Conservation (phyloP, 2,113 vertebrate genomes). For the Nothocercus nigrocapillus region DNA sequence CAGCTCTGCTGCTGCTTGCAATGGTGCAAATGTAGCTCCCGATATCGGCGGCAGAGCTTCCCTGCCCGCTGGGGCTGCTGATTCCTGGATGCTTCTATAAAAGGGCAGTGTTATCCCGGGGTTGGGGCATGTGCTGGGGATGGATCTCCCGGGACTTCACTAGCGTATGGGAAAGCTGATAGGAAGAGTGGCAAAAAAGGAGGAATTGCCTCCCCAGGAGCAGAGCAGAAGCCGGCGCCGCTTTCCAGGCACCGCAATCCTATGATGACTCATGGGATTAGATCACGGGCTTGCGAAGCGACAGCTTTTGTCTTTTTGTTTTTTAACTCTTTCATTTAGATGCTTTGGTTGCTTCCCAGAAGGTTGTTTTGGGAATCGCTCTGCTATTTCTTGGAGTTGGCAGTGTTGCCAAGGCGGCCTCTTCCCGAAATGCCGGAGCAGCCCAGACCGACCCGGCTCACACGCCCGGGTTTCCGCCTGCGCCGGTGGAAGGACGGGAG, state of each 20-base stretch:
- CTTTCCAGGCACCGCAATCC: slow-evolving; percentile 39
- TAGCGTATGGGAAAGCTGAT: not conserved
- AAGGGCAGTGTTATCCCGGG: not conserved
- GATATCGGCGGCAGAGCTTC: not conserved
- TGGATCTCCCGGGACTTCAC: not conserved
- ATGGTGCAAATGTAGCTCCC: not conserved
- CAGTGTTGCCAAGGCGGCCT: rapidly evolving
- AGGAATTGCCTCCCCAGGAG: not conserved
- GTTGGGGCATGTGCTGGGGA: not conserved
- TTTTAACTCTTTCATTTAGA: not conserved
- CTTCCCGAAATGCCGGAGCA: not conserved
- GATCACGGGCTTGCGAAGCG: not conserved
- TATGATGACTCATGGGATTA: not conserved
- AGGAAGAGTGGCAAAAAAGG: not conserved
- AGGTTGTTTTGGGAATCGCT: not conserved
- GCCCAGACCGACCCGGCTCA: not conserved
- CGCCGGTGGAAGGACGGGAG: rapidly evolving
- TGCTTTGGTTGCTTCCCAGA: not conserved
- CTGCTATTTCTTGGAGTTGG: not conserved
- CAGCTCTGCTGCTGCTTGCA: not conserved
- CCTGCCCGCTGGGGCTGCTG: not conserved
- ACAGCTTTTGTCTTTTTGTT: not conserved
- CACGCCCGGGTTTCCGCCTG: rapidly evolving
- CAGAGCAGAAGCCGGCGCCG: not conserved
- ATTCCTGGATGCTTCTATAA: not conserved